Evolutionary conservation across 2,888 invertebrate species (phyloP).

Genomic region (Siphonodentalium dalli): DNA sequence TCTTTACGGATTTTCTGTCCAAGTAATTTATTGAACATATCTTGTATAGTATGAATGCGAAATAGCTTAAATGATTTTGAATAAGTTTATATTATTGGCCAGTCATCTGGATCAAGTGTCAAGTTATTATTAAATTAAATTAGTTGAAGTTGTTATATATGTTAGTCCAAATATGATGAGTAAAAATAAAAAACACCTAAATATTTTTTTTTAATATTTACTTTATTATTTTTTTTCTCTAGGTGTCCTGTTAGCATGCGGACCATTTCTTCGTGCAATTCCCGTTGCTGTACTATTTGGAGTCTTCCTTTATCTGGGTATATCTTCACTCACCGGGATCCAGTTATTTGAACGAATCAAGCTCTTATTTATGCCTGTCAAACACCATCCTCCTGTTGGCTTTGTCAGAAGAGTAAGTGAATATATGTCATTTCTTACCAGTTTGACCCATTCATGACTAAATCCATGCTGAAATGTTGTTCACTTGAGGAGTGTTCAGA

Average conservation of each 20-base stretch:
- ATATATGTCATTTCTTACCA: background rate
- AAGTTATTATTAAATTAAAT: no score
- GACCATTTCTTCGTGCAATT: constrained; percentile 77
- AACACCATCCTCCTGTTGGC: constrained; percentile 89
- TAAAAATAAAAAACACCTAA: no score
- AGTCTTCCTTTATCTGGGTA: constrained; percentile 85
- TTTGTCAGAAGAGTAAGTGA: constrained; percentile 83
- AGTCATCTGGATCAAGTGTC: no score
- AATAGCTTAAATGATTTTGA: no score
- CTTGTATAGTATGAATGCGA: no score
- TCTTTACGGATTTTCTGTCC: no score
- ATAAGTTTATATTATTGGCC: no score
- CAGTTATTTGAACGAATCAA: constrained; percentile 90
- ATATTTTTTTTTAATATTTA: background rate
- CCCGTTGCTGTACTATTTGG: constrained; percentile 98
- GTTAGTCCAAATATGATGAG: no score
- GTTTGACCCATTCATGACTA: background rate
- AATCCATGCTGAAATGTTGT: no score
- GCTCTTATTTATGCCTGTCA: constrained; percentile 91
- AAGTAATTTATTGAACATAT: no score
- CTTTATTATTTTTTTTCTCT: constrained; percentile 13
- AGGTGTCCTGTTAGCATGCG: constrained; percentile 79
- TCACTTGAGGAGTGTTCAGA: no score
- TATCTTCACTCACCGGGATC: constrained; percentile 91
- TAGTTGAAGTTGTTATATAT: no score